Base-by-base conservation (phyloP, 2,113 vertebrate species). In the Archilochus colubris region DNA sequence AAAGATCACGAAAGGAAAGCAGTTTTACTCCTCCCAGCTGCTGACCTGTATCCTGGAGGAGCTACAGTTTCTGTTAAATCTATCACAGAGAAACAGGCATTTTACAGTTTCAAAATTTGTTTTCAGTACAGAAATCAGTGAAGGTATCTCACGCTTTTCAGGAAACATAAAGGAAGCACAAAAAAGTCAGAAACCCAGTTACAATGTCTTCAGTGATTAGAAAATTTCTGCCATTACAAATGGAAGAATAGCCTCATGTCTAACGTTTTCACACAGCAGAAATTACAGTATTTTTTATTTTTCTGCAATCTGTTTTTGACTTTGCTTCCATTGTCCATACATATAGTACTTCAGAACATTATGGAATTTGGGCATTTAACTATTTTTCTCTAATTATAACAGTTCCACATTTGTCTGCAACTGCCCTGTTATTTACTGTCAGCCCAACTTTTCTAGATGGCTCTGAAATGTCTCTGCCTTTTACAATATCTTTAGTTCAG, bases 81-180 rank as follows among this genome's bases (percentile, higher is more conserved):
- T 0, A 94, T 94, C 64, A 89, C 10, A 25, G 44, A 80, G 57
- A 70, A 95, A 86, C 23, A 74, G 18, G 59, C 85, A 43, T 88
- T 92, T 91, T 64, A 86, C 51, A 81, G 46, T 68, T 59, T 83
- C 61, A 85, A 30, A 91, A 86, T n/a, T 67, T 70, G 21, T 53
- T 89, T 95, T 86, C 48, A 40, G 38, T 77, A 72, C 43, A 89
- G 68, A 78, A 91, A 25, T 78, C 58, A 91, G 88, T 23, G 19
- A 82, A 86, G 23, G 79, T 36, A 67, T 38, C 72, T 96, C 76
- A 91, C 61, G 72, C 96, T 94, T 95, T 95, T 86, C 89, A 95
- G 94, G 95, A 95, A 96, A 93, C 88, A 55, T 82, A 94, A 90
- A 95, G 25, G 28, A 33, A 88, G 57, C 36, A 68, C 30, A 93